Base-by-base conservation (phyloP, 2,888 invertebrate species). In the Synergus umbraculus region DNA sequence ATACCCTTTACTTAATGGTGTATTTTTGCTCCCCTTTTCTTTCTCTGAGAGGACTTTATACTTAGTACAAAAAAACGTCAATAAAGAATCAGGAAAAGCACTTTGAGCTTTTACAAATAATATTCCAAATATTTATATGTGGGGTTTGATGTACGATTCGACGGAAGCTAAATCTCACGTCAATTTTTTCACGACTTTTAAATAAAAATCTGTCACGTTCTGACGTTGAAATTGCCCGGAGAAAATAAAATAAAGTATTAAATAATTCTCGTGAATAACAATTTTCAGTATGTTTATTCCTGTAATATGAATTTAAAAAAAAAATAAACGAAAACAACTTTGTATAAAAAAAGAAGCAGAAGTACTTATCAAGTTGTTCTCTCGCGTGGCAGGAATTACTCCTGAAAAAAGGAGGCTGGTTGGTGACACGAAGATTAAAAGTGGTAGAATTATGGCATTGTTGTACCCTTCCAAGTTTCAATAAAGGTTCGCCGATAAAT, bases 401-500 rank as follows among this genome's bases (percentile, higher is more conserved):
- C 49, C 54, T 15, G 15, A 22, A 54, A 73, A 12, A 37, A 37
- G 37, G 0, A 3, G 37, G 37, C 37, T 73, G n/a, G n/a, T 54
- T 49, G 73, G 10, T 73, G 41, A 73, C 54, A 54, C 15, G 29
- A 12, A 37, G 54, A 73, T 54, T 73, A 73, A 73, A 73, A 73
- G n/a, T 54, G 9, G 12, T 54, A 73, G n/a, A 73, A 73, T 73
- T 49, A 73, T 73, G 73, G 73, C 54, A n/a, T 15, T 54, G 29
- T 73, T 73, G 41, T 73, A n/a, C 46, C 37, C 29, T 69, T 69
- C 69, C 37, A 69, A 69, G 69, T 69, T 69, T 69, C 69, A 69
- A 69, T 69, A 69, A 69, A 69, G 37, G 69, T 37, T 49, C 69
- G n/a, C 15, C 69, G 69, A 69, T 69, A 69, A 69, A 69, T 69